These are phyloP conservation scores for Enteromius trimaculatus DNA, from an alignment of 2,797 vertebrate genomes.

Conservation along the genomic window DNA sequence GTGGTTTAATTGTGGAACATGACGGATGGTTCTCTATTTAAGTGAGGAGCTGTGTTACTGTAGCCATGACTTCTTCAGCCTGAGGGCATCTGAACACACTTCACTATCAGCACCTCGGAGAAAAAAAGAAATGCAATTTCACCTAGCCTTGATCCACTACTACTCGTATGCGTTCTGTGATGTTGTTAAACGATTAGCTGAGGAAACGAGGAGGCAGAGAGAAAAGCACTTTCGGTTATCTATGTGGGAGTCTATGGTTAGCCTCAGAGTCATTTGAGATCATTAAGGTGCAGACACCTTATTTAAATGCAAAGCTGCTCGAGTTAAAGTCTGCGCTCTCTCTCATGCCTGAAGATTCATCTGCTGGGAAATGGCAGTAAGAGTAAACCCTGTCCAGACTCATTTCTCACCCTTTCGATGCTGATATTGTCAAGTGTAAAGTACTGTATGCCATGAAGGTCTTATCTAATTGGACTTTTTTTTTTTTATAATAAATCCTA, in stretches of 20 bases:
- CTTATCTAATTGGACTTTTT: not conserved
- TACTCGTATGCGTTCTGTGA: slow-evolving; percentile 21
- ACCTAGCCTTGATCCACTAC: slow-evolving; percentile 45
- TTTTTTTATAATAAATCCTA: slow-evolving; percentile 1
- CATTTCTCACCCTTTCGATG: not conserved
- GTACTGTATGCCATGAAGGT: not conserved
- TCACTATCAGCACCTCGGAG: slow-evolving; percentile 13
- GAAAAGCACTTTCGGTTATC: slow-evolving; percentile 30
- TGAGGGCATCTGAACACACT: slow-evolving; percentile 34
- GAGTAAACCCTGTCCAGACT: not conserved
- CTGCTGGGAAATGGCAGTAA: not conserved
- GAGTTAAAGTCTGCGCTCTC: slow-evolving; percentile 27
- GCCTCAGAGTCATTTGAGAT: slow-evolving; percentile 42
- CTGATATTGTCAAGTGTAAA: not conserved
- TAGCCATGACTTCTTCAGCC: slow-evolving; percentile 5
- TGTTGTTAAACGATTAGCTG: slow-evolving; percentile 37
- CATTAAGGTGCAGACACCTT: slow-evolving; percentile 43
- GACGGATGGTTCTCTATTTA: slow-evolving; percentile 16
- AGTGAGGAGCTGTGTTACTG: slow-evolving; percentile 32
- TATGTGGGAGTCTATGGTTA: slow-evolving; percentile 36
- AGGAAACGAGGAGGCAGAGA: slow-evolving; percentile 14
- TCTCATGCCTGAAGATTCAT: slow-evolving; percentile 29
- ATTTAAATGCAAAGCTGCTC: slow-evolving; percentile 39
- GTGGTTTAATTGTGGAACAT: slow-evolving; percentile 35
- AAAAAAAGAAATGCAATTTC: slow-evolving; percentile 39